phyloP scores from a whole-genome alignment of 2,113 vertebrate genomes.

The Marcusenius ussheri region DNA sequence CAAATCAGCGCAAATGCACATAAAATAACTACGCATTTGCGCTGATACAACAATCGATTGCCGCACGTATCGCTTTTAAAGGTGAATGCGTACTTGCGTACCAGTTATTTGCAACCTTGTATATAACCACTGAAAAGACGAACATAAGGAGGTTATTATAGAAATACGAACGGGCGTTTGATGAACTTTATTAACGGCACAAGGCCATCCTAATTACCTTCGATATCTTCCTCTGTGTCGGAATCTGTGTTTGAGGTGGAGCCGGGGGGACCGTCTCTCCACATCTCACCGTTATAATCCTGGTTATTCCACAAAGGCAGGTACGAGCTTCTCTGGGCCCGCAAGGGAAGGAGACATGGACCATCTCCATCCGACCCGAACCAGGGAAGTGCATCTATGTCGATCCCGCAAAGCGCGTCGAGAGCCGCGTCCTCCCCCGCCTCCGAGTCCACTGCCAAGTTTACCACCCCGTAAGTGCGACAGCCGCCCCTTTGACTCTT shows the following conservation, averaged over 20 bases:
- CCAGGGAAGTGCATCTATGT: slow-evolving; percentile 31
- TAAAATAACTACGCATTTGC: no score
- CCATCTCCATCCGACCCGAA: background rate
- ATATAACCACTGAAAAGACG: background rate
- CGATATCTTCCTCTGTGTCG: slow-evolving; percentile 25
- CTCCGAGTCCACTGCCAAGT: slow-evolving; percentile 32
- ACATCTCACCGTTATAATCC: slow-evolving; percentile 49
- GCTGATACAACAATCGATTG: no score
- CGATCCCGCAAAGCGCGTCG: slow-evolving; percentile 11
- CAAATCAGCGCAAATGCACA: no score
- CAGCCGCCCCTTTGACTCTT: slow-evolving; percentile 5
- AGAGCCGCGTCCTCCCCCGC: slow-evolving; percentile 22
- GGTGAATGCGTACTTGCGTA: no score
- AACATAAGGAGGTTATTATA: background rate
- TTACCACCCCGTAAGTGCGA: slow-evolving; percentile 23
- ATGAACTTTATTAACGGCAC: background rate
- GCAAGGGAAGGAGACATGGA: slow-evolving; percentile 41
- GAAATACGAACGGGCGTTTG: background rate
- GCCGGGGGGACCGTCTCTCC: slow-evolving; percentile 43
- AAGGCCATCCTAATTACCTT: background rate
- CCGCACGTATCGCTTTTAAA: no score
- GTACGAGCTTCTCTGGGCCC: slow-evolving; percentile 51
- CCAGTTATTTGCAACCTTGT: no score
- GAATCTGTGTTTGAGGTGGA: background rate
- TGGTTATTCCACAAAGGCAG: slow-evolving; percentile 62